These are phyloP conservation scores for Oncorhynchus kisutch DNA, from an alignment of 2,113 vertebrate species.

Conservation along the genomic window DNA sequence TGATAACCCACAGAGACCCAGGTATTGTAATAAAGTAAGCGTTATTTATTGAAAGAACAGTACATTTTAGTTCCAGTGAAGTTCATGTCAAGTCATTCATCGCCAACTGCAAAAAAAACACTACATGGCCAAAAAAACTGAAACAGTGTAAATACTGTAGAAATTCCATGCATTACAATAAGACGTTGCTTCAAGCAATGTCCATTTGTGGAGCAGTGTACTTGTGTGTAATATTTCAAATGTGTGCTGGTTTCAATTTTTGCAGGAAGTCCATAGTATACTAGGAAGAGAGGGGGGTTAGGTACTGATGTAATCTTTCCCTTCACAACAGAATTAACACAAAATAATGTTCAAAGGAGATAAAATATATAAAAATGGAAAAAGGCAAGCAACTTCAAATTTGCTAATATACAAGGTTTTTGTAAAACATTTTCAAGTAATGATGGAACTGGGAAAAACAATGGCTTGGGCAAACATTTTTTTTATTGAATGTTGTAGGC, in stretches of 20 bases:
- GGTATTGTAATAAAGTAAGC: not conserved
- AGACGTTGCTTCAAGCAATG: too few relatives aligned
- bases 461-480: not conserved
- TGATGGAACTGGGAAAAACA: not conserved
- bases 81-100: slow-evolving; percentile 15
- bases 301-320: too few relatives aligned
- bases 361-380: not conserved
- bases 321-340: slow-evolving; percentile 10
- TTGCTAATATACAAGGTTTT: not conserved
- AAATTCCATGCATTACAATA: slow-evolving; percentile 34
- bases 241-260: slow-evolving; percentile 51
- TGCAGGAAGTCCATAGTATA: slow-evolving; percentile 19
- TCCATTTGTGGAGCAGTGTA: not conserved
- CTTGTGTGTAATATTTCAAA: slow-evolving; percentile 8
- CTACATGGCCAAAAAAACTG: slow-evolving; percentile 20
- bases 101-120: slow-evolving; percentile 17
- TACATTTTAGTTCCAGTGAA: slow-evolving; percentile 46
- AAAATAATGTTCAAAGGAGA: slow-evolving; percentile 11
- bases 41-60: slow-evolving; percentile 57
- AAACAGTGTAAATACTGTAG: slow-evolving; percentile 36
- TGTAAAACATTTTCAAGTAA: not conserved
- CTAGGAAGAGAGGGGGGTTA: not conserved
- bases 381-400: not conserved
- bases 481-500: not conserved
- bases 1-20: not conserved